A percentile compares a stretch with the other conserved stretches of the same genome.
phyloP scores from a whole-genome alignment of 2,797 vertebrate species.

The Danio jaintianensis region DNA sequence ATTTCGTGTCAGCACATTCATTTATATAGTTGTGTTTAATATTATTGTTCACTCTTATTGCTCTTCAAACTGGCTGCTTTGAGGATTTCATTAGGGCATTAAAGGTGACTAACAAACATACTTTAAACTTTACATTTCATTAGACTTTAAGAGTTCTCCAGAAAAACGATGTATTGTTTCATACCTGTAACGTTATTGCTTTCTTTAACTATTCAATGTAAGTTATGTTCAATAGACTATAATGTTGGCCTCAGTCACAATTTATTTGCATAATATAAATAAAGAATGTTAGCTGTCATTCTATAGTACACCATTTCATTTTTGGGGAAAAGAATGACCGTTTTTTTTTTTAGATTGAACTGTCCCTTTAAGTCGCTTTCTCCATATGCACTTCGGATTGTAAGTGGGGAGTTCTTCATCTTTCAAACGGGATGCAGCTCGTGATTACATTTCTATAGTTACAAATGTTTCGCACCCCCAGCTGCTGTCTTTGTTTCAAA shows the following conservation, averaged over 20 bases:
- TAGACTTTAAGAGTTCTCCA: neutral
- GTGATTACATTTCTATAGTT: constrained; percentile 20
- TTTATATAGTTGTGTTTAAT: no score
- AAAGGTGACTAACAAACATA: neutral
- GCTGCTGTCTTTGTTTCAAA: constrained; percentile 27
- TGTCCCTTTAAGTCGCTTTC: neutral
- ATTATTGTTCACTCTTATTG: neutral
- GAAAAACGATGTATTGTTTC: neutral
- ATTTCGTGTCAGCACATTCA: neutral
- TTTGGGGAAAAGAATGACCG: neutral
- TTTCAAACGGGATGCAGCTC: constrained; percentile 33
- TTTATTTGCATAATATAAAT: neutral
- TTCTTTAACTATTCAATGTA: neutral
- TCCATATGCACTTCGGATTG: neutral
- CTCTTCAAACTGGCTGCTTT: neutral
- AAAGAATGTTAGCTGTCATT: neutral
- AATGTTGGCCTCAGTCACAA: neutral
- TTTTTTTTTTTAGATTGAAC: no score
- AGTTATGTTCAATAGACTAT: neutral
- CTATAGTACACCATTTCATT: no score
- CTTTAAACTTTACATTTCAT: neutral
- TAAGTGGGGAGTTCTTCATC: neutral
- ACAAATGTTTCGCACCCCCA: constrained; percentile 27
- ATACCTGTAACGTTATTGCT: neutral
- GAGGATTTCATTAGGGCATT: neutral